Percentiles rank a stretch among this genome's conserved stretches.
phyloP scores from a whole-genome alignment of 2,888 invertebrate species.

The Sipha maydis region DNA sequence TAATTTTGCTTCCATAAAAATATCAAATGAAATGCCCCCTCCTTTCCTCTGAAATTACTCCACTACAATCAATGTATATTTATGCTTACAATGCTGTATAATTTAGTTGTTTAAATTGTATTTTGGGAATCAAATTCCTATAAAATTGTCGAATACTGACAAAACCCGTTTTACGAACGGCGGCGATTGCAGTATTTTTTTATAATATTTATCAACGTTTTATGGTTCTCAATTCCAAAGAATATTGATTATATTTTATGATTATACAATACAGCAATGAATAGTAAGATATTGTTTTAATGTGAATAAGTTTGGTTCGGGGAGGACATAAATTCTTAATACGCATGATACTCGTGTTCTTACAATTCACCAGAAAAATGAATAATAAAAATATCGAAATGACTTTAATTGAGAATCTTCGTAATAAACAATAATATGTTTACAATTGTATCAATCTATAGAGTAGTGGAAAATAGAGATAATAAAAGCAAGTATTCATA shows the following conservation, averaged over 20 bases:
- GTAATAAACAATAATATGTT: too few species aligned
- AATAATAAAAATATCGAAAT: too few species aligned
- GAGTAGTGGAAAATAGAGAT: too few species aligned
- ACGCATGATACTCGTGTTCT: not conserved
- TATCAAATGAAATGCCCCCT: too few species aligned
- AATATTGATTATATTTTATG: not conserved
- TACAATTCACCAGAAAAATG: not conserved
- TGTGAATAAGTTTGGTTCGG: not conserved
- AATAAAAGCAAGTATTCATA: too few species aligned
- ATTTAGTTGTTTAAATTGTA: not conserved
- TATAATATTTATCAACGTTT: not conserved
- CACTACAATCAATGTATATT: too few species aligned
- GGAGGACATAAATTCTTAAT: not conserved
- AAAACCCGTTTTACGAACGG: not conserved
- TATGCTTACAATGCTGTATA: too few species aligned
- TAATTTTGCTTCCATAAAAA: too few species aligned
- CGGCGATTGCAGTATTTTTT: not conserved
- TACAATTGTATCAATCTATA: too few species aligned
- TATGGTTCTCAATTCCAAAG: not conserved
- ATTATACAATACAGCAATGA: not conserved
- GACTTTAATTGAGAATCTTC: too few species aligned
- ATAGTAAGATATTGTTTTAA: too few species aligned
- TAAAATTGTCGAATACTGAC: not conserved
- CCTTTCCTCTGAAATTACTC: too few species aligned
- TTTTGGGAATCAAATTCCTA: not conserved